Evolutionary conservation across 2,113 vertebrate genomes (phyloP), one percentile per base, ranked within the genome.

Genomic region (Pseudopipra pipra): DNA sequence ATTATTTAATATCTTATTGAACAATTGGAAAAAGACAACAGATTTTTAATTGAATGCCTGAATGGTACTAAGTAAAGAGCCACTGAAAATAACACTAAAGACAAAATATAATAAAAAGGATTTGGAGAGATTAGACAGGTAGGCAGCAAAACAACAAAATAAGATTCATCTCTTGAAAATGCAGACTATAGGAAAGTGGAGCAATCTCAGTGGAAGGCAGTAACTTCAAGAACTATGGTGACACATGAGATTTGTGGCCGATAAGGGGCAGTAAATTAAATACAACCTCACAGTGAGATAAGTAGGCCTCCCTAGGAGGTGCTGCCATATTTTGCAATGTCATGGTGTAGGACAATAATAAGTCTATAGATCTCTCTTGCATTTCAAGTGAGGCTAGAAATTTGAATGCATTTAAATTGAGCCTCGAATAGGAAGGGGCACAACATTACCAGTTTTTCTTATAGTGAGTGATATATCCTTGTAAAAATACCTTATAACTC

Each of bases 181-280:
- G 30, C 41, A 89, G 30, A 59, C 19, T 67, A 24, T 39, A 25
- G 19, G 47, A 74, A 91, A 82, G 24, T 10, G 46, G 24, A 5
- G 2, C 30, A 85, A 72, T 79, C 47, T 78, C 44, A 49, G n/a
- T 37, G 49, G n/a, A 87, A 92, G 28, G 28, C 51, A 87, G 35
- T 28, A 83, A 86, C 33, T 30, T 77, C 6, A 8, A 55, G 61
- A 84, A 55, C 39, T 78, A 7, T 56, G 61, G 35, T 87, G 56
- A 81, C 66, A 93, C 81, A 89, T 61, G 28, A 95, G 66, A 89
- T 92, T 94, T 78, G 61, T 72, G 47, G 28, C 54, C 93, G 84
- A 75, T 82, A 87, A 92, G 56, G 41, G 44, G 15, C 17, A 95
- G 41, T 87, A 92, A 90, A 93, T 93, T 61, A 78, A 84, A 81